A percentile compares a stretch with the other conserved stretches of the same genome.
Conservation (phyloP, 2,888 invertebrate species). For the Polyommatus icarus region DNA sequence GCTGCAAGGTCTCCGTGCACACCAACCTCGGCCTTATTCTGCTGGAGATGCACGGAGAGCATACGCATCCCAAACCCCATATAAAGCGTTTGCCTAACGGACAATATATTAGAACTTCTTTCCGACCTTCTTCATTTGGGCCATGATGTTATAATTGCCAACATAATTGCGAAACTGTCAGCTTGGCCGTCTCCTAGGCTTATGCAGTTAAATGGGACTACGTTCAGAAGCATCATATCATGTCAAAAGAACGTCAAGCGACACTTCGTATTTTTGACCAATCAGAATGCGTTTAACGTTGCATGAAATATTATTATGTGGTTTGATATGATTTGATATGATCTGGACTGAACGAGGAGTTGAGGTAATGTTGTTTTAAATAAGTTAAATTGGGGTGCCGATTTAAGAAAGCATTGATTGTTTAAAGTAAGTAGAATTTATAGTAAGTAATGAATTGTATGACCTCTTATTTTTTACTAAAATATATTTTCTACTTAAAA, state of each 20-base stretch:
- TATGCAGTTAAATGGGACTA: no score
- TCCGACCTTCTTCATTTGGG: no score
- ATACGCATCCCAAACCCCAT: conserved; percentile 41
- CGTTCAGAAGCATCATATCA: no score
- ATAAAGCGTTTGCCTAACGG: conserved; percentile 28
- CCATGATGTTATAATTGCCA: no score
- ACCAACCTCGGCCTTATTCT: conserved; percentile 40
- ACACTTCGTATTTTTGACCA: no score
- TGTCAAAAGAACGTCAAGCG: no score
- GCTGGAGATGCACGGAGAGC: conserved; percentile 37
- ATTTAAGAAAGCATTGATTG: neutral
- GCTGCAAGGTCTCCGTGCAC: conserved; percentile 45
- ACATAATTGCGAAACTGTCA: neutral
- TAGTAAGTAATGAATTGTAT: neutral
- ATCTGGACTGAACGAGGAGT: no score
- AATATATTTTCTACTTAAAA: neutral
- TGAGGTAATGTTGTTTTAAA: no score
- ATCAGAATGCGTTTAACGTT: no score
- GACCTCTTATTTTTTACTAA: neutral
- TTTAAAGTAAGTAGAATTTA: neutral
- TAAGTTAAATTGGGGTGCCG: no score
- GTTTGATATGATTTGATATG: no score
- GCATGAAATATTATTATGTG: no score
- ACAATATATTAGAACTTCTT: neutral
- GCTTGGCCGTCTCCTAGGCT: neutral